phyloP scores from a whole-genome alignment of 2,113 vertebrate species.

The Psammodynastes pulverulentus region DNA sequence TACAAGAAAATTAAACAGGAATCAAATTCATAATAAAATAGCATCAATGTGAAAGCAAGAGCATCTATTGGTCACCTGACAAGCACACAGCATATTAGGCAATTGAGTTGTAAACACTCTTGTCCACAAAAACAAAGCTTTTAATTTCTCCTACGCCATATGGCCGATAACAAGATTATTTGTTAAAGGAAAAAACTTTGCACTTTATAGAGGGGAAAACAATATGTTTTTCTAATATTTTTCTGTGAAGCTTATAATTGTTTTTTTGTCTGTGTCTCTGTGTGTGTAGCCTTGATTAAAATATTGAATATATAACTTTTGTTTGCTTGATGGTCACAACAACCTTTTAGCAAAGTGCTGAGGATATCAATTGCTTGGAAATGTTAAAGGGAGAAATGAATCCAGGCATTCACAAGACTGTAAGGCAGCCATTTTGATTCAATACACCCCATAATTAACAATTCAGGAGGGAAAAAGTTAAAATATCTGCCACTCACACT shows the following conservation, averaged over 20 bases:
- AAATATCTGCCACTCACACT: neutral
- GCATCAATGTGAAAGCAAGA: neutral
- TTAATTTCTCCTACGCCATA: neutral
- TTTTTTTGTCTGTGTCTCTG: neutral
- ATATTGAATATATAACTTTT: neutral
- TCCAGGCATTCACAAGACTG: neutral
- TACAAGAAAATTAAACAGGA: neutral
- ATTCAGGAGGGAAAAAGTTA: neutral
- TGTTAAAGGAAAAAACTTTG: neutral
- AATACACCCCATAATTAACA: neutral
- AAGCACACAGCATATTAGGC: neutral
- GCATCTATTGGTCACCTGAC: neutral
- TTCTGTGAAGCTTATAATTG: neutral
- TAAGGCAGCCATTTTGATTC: neutral
- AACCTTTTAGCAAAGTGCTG: neutral
- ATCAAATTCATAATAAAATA: neutral
- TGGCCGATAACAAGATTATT: neutral
- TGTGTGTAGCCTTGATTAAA: neutral
- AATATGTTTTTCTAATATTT: neutral
- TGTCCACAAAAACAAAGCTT: neutral
- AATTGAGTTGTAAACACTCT: neutral
- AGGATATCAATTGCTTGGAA: neutral
- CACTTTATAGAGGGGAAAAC: neutral
- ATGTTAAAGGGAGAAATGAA: neutral
- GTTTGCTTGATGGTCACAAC: neutral